Evolutionary conservation across 2,797 vertebrate species (phyloP).

Genomic region (Rhynchotus rufescens): DNA sequence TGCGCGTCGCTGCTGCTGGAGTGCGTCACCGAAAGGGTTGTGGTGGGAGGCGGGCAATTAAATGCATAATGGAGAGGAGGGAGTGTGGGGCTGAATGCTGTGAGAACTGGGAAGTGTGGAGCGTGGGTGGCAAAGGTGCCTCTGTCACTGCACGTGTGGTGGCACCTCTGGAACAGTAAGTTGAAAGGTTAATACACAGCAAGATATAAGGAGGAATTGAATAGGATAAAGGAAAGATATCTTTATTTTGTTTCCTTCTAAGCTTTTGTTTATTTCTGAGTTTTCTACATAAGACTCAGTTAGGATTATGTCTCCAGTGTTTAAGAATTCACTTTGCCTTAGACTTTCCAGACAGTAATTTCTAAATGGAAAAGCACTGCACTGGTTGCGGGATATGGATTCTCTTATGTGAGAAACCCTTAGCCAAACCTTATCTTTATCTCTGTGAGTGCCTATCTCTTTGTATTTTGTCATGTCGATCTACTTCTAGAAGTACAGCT

Average conservation of each 20-base stretch:
- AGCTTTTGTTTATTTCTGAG: background rate
- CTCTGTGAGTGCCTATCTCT: background rate
- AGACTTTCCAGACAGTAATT: background rate
- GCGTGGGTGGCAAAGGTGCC: background rate
- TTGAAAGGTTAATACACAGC: background rate
- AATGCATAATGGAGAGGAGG: background rate
- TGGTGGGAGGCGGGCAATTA: background rate
- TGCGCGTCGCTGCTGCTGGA: background rate
- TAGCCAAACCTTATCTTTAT: background rate
- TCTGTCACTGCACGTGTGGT: background rate
- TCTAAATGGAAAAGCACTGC: background rate
- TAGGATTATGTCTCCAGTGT: background rate
- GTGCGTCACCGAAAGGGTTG: background rate
- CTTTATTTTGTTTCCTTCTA: background rate
- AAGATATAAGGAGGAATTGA: background rate
- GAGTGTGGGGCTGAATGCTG: background rate
- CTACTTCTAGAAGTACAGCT: background rate
- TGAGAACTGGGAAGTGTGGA: background rate
- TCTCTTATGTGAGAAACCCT: background rate
- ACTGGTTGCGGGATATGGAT: background rate
- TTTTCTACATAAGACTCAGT: background rate
- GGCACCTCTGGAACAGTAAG: background rate
- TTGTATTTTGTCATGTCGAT: background rate
- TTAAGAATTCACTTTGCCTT: background rate
- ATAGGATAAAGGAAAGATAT: background rate